Evolutionary conservation across 2,113 vertebrate species (phyloP).

Genomic region (Aphyosemion australe): DNA sequence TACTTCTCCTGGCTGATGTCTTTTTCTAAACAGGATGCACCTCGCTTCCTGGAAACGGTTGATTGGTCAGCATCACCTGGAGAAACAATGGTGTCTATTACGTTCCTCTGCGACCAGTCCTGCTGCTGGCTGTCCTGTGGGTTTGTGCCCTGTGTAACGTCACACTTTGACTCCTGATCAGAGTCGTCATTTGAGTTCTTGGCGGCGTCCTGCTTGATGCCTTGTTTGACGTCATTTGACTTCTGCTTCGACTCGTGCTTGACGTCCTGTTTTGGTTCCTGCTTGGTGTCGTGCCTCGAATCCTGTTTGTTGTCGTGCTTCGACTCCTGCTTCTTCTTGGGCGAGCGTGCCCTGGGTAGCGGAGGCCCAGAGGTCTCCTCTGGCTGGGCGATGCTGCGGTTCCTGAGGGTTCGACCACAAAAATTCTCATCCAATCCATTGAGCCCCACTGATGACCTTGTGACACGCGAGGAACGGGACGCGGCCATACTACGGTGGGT

Average conservation of each 20-base stretch:
- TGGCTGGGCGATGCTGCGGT: conserved; percentile 97
- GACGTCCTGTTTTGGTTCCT: conserved; percentile 74
- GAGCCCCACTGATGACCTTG: conserved; percentile 99
- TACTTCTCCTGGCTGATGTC: conserved; percentile 84
- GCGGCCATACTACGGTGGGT: conserved; percentile 98
- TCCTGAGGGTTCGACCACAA: conserved; percentile 98
- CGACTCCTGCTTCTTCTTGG: conserved; percentile 92
- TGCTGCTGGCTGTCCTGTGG: conserved; percentile 67
- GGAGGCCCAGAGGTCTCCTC: conserved; percentile 90
- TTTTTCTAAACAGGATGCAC: conserved; percentile 88
- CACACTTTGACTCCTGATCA: conserved; percentile 82
- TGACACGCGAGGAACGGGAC: conserved; percentile 98
- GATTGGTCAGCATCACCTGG: conserved; percentile 82
- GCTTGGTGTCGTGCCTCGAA: conserved; percentile 64
- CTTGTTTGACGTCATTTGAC: conserved; percentile 65
- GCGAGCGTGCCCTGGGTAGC: conserved; percentile 90
- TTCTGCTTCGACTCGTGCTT: conserved; percentile 35
- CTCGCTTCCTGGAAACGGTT: conserved; percentile 89
- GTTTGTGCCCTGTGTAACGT: conserved; percentile 57
- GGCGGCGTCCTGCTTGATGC: conserved; percentile 65
- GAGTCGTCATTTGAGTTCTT: conserved; percentile 65
- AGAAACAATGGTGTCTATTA: conserved; percentile 80
- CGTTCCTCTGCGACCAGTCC: conserved; percentile 80
- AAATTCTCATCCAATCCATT: conserved; percentile 99
- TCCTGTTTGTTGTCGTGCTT: conserved; percentile 48